Percentiles rank a stretch among this genome's conserved stretches.
phyloP scores from a whole-genome alignment of 2,888 invertebrate species.

The Xestia c-nigrum region DNA sequence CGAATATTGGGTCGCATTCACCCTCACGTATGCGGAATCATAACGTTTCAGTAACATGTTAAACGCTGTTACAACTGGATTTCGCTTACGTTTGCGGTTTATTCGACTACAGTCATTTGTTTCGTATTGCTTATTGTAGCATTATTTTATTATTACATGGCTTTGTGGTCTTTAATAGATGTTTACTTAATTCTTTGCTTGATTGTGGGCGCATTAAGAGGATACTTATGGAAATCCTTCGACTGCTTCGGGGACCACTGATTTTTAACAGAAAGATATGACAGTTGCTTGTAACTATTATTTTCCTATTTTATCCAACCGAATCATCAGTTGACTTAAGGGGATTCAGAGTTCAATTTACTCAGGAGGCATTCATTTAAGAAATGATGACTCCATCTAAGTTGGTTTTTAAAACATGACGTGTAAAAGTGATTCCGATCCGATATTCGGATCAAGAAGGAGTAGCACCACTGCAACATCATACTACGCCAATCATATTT shows the following conservation, averaged over 20 bases:
- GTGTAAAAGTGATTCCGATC: background rate
- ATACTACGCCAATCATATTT: background rate
- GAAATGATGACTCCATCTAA: background rate
- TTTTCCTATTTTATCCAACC: background rate
- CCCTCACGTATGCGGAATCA: constrained; percentile 43
- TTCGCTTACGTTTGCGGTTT: constrained; percentile 45
- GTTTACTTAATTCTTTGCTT: background rate
- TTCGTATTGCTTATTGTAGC: constrained; percentile 24
- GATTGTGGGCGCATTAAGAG: background rate
- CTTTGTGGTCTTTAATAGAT: constrained; percentile 14
- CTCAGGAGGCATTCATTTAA: background rate
- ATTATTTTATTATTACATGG: constrained; percentile 15
- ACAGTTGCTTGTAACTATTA: background rate
- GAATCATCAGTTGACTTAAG: background rate
- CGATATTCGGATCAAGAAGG: background rate
- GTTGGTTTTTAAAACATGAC: background rate
- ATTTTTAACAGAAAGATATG: background rate
- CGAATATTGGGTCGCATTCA: constrained; percentile 43
- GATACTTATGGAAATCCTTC: background rate
- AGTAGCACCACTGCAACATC: background rate
- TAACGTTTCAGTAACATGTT: constrained; percentile 54
- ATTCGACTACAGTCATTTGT: constrained; percentile 42
- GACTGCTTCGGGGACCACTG: background rate
- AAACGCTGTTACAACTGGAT: constrained; percentile 43
- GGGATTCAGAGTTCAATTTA: background rate